These are phyloP conservation scores for Engraulis encrasicolus DNA, from an alignment of 2,113 vertebrate genomes.

Conservation along the genomic window DNA sequence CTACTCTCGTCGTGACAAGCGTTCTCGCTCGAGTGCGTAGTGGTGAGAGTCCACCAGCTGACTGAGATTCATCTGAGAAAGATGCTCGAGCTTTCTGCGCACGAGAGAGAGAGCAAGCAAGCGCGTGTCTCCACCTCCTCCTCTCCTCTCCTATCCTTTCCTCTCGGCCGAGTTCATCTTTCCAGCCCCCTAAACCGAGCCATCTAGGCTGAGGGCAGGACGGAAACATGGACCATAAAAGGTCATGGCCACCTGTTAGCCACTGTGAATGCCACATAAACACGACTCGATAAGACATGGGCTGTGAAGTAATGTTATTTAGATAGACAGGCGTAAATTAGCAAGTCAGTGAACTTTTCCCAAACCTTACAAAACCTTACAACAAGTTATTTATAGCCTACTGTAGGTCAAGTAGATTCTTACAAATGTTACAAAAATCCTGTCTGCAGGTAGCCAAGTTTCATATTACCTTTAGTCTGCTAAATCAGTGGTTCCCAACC, in stretches of 20 bases:
- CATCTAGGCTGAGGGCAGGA: constrained; percentile 46
- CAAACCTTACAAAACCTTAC: too few relatives aligned
- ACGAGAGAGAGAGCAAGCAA: too few relatives aligned
- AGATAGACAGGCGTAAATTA: too few relatives aligned
- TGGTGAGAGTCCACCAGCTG: not conserved
- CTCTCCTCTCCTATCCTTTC: constrained; percentile 23
- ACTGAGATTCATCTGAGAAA: not conserved
- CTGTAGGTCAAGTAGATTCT: too few relatives aligned
- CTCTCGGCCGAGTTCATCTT: constrained; percentile 4
- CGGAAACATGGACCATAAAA: constrained; percentile 66
- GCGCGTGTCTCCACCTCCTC: not conserved
- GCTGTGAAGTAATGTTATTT: too few relatives aligned
- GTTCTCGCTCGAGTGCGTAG: not conserved
- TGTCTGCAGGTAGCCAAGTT: too few relatives aligned
- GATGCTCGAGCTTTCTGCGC: constrained; percentile 6
- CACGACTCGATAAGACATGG: not conserved
- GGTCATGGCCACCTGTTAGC: constrained; percentile 37
- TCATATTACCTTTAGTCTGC: too few relatives aligned
- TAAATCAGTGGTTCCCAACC: too few relatives aligned
- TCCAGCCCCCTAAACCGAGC: constrained; percentile 24
- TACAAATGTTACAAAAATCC: too few relatives aligned
- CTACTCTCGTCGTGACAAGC: not conserved
- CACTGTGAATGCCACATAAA: not conserved
- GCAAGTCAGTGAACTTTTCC: too few relatives aligned
- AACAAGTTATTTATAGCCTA: too few relatives aligned